Evolutionary conservation across 2,888 invertebrate genomes (phyloP).

Genomic region (Pseudoips prasinana): DNA sequence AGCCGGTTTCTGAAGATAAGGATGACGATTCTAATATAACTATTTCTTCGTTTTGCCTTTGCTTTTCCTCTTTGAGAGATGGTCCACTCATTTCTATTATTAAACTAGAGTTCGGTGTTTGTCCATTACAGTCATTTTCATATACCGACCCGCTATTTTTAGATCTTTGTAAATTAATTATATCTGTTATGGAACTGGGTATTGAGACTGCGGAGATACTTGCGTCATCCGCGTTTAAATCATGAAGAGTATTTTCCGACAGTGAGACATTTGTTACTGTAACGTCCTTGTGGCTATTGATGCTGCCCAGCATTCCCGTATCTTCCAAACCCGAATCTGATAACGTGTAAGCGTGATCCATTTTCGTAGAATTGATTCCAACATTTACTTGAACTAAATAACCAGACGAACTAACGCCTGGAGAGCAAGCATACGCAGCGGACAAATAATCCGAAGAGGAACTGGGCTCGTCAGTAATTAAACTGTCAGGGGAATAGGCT

Average conservation of each 20-base stretch:
- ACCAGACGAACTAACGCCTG: slow-evolving; percentile 45
- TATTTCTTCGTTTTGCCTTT: slow-evolving; percentile 83
- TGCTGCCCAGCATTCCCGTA: slow-evolving; percentile 61
- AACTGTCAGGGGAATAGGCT: slow-evolving; percentile 64
- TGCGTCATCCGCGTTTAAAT: slow-evolving; percentile 56
- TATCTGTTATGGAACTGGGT: slow-evolving; percentile 41
- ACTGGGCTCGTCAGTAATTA: slow-evolving; percentile 65
- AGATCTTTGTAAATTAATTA: slow-evolving; percentile 31
- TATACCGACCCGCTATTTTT: slow-evolving; percentile 34
- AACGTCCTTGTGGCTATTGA: slow-evolving; percentile 62
- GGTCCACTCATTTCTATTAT: slow-evolving; percentile 41
- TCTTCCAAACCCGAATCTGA: slow-evolving; percentile 76
- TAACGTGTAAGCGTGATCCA: slow-evolving; percentile 65
- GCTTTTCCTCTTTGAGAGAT: slow-evolving; percentile 81
- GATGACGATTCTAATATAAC: slow-evolving; percentile 84
- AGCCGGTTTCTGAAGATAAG: slow-evolving; percentile 84
- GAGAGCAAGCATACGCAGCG: slow-evolving; percentile 61
- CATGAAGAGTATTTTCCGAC: slow-evolving; percentile 69
- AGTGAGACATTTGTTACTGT: slow-evolving; percentile 63
- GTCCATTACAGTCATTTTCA: slow-evolving; percentile 36
- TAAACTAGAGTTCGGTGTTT: slow-evolving; percentile 25
- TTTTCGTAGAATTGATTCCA: slow-evolving; percentile 51
- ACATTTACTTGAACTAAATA: slow-evolving; percentile 52
- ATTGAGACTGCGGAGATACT: slow-evolving; percentile 42
- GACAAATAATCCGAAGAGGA: slow-evolving; percentile 72